phyloP scores from a whole-genome alignment of 2,797 vertebrate genomes.

The Pachyuromys duprasi region DNA sequence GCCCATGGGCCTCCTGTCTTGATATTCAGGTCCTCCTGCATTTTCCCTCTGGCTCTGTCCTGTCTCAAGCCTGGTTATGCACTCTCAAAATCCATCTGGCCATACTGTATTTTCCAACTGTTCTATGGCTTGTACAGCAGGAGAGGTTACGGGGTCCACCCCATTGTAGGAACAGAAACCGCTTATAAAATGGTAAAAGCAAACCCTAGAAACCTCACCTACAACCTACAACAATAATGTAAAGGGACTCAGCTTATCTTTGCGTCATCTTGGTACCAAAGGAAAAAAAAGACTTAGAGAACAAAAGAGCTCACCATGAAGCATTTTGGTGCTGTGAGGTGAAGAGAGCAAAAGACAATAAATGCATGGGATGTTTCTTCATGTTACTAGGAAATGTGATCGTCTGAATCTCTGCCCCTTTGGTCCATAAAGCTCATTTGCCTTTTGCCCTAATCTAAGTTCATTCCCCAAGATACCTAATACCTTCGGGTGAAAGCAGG shows the following conservation, averaged over 20 bases:
- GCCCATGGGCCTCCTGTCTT: neutral
- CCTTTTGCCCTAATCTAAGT: neutral
- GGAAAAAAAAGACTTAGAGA: neutral
- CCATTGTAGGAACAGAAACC: neutral
- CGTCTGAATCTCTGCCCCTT: neutral
- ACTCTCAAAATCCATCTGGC: neutral
- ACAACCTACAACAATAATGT: neutral
- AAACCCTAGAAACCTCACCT: neutral
- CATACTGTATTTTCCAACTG: neutral
- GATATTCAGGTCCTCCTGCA: neutral
- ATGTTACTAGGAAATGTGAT: accelerated
- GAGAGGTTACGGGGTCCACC: neutral
- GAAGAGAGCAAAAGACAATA: neutral
- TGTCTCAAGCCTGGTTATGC: neutral
- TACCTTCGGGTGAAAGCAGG: neutral
- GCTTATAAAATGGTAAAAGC: neutral
- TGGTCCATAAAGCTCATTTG: neutral
- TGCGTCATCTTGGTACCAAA: neutral
- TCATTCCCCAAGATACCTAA: neutral
- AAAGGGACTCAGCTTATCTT: neutral
- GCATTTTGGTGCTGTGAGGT: neutral
- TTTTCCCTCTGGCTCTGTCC: neutral
- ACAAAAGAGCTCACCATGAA: neutral
- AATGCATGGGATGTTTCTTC: neutral
- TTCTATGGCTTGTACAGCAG: neutral